Evolutionary conservation across 2,888 invertebrate genomes (phyloP).

Genomic region (Polydrusus tereticollis): DNA sequence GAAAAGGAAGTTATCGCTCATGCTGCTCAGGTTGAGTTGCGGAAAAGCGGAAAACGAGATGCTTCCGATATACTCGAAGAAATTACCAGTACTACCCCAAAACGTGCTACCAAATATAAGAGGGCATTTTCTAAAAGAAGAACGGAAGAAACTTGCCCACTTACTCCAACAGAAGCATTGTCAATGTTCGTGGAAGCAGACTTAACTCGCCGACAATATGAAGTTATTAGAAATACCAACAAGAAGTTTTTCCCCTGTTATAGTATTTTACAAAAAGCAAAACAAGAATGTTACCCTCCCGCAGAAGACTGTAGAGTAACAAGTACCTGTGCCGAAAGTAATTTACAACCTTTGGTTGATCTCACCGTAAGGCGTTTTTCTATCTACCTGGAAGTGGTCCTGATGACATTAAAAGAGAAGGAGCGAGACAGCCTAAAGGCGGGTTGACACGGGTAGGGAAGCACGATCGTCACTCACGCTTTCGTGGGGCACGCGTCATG

Average conservation of each 20-base stretch:
- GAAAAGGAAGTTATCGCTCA: constrained; percentile 8
- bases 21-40: constrained; percentile 16
- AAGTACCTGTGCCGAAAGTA: too few species aligned
- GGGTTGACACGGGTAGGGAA: too few species aligned
- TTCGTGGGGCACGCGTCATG: too few species aligned
- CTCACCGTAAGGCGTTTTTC: constrained; percentile 18
- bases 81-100: constrained; percentile 12
- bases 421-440: too few species aligned
- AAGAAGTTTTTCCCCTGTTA: constrained; percentile 17
- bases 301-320: not conserved
- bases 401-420: too few species aligned
- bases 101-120: constrained; percentile 12
- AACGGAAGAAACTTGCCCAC: not conserved
- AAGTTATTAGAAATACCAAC: constrained; percentile 17
- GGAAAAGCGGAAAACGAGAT: constrained; percentile 14
- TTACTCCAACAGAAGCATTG: not conserved
- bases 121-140: not conserved
- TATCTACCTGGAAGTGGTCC: too few species aligned
- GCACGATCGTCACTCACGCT: too few species aligned
- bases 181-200: constrained; percentile 28
- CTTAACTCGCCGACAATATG: constrained; percentile 35
- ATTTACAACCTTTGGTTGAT: constrained; percentile 23
- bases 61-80: constrained; percentile 5
- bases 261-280: constrained; percentile 19
- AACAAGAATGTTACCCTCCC: constrained; percentile 22